Conservation (phyloP, 2,888 invertebrate species). For the Imbricaverruca yamaguchii region DNA sequence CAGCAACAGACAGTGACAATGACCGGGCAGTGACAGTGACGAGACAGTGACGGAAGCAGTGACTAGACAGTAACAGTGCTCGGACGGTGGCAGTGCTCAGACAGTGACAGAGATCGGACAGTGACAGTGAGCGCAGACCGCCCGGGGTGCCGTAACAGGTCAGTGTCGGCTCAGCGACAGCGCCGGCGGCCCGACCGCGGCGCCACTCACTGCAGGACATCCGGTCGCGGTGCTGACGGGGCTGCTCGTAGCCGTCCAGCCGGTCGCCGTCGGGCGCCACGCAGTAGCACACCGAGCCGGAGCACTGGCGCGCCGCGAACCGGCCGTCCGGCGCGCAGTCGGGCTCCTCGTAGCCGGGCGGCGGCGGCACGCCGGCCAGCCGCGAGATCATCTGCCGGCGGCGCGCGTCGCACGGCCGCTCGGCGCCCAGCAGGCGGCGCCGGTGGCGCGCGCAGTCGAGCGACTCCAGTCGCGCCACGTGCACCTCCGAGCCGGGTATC, state of each 20-base stretch:
- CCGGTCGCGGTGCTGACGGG: slow-evolving; percentile 16
- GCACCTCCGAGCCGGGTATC: neutral
- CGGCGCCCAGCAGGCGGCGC: neutral
- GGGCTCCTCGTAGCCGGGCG: neutral
- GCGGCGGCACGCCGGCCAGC: neutral
- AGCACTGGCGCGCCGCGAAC: neutral
- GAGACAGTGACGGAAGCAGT: too few species aligned
- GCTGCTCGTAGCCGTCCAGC: slow-evolving; percentile 26
- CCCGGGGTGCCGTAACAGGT: too few species aligned
- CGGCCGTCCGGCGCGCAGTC: neutral
- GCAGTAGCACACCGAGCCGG: slow-evolving; percentile 28
- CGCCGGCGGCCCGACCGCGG: neutral
- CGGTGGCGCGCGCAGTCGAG: slow-evolving; percentile 1
- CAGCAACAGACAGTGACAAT: too few species aligned
- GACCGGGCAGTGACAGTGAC: too few species aligned
- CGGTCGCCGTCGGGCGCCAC: slow-evolving; percentile 27
- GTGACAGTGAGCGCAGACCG: too few species aligned
- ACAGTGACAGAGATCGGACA: too few species aligned
- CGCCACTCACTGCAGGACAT: slow-evolving; percentile 30
- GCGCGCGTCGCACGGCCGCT: neutral
- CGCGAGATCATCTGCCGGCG: neutral
- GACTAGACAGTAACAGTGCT: too few species aligned
- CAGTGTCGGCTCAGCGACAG: too few species aligned
- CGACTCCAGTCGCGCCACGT: neutral
- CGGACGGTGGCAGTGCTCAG: too few species aligned